Conservation (phyloP, 2,113 vertebrate genomes). For the Tiliqua scincoides region DNA sequence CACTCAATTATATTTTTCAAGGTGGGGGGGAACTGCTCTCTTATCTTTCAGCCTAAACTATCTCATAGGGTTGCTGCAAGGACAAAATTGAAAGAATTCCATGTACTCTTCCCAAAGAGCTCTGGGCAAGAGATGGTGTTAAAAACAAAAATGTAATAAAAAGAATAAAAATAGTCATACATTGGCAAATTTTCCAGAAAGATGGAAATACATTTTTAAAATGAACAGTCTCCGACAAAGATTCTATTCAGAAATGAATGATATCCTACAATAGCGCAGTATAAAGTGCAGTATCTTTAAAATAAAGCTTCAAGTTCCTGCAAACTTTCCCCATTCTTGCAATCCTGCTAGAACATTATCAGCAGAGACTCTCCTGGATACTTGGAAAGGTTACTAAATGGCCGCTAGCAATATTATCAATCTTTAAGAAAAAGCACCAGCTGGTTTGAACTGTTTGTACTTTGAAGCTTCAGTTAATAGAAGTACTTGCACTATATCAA, state of each 20-base stretch:
- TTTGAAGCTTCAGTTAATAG: neutral
- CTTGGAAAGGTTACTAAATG: neutral
- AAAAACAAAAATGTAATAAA: neutral
- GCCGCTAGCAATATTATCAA: neutral
- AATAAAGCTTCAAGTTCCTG: neutral
- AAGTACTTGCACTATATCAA: neutral
- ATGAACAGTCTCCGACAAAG: neutral
- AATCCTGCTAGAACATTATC: neutral
- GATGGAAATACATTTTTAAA: neutral
- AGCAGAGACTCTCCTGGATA: neutral
- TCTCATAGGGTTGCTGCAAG: neutral
- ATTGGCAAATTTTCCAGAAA: neutral
- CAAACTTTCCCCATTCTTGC: neutral
- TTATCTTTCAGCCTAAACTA: neutral
- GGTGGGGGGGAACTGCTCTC: no score
- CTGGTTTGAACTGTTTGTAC: neutral
- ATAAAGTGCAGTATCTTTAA: neutral
- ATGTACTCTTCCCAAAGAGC: neutral
- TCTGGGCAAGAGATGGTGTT: neutral
- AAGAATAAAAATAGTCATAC: neutral
- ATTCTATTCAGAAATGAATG: neutral
- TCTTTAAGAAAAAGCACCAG: neutral
- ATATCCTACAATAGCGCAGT: neutral
- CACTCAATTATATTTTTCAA: neutral
- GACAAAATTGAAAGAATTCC: neutral